Base-by-base conservation (phyloP, 2,113 vertebrate species). In the Melanocharis versteri region DNA sequence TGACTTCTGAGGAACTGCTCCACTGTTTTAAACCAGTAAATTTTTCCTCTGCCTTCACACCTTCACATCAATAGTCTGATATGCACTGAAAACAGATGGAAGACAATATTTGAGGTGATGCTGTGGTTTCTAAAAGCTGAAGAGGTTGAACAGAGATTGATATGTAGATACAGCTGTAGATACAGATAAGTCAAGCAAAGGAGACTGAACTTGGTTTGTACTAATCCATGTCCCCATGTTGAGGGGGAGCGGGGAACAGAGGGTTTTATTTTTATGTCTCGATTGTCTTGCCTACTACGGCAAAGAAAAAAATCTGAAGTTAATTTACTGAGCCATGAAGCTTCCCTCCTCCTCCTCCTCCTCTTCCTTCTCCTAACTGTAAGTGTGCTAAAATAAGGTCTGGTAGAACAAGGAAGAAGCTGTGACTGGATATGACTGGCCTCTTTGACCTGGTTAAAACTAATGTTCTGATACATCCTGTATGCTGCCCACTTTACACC, bases 291-390 rank as follows among this genome's bases (percentile, higher is more conserved):
- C 54, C 20, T 26, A 42, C 30, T 58, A 53, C 11, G 89, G 76
- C 31, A 90, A 96, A 92, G 60, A 70, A 80, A 92, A 68, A 51
- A 71, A 92, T 66, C 70, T 89, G 44, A 33, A 62, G 50, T 47
- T 94, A 92, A 90, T 97, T 97, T 94, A 81, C 50, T 82, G 60
- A 96, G 24, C 61, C 47, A 84, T 19, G 56, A 97, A 97, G 48
- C 33, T 71, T 95, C 40, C 13, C 18, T 42, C 17, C 15, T 44
- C 16, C 28, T 70, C 47, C 19, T 70, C 47, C 19, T 73, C 40
- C 24, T 53, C 18, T 11, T 47, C 20, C 13, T 68, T 17, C 11
- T n/a, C 21, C 16, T 83, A 44, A 87, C 44, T 89, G 54, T 86
- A 96, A 81, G 12, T 58, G 45, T 89, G 84, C 44, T 92, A 91